Evolutionary conservation across 2,888 invertebrate genomes (phyloP), one percentile per base, ranked within the genome.

Genomic region (Andrena chrysosceles): DNA sequence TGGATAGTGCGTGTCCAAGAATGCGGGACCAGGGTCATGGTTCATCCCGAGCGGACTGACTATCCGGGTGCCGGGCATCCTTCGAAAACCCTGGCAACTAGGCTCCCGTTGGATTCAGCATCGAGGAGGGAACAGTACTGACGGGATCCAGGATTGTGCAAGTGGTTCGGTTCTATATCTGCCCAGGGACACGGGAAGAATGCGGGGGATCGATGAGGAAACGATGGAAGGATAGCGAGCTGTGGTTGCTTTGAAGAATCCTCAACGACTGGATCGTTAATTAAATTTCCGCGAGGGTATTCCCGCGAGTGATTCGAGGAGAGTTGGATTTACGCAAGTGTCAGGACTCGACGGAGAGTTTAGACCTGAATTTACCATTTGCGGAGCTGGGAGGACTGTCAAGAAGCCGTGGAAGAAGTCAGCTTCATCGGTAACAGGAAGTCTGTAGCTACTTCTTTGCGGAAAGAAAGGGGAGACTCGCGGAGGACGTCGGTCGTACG

Each of bases 1-100:
- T 67, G 59, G 69, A 81, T 81, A 70, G 67, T 74, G 62, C 70
- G 70, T 20, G 72, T 29, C 60, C 62, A 23, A 35, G 54, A 20
- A 33, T 42, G 33, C 42, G 52, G 23, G 52, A 60, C 16, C 69
- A 72, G 64, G 62, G 33, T 71, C 60, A 49, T 60, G 31, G 42
- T 20, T 54, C 52, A 8, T 4, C 49, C n/a, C n/a, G 54, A 63
- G 48, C 26, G 8, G 6, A 29, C 35, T 5, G 8, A 29, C 31
- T 7, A 42, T 42, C 13, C 42, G 0, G 26, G 20, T 3, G 29
- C 26, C 2, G 31, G 2, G 13, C 10, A 56, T n/a, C 10, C 56
- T 3, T 20, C n/a, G 52, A 69, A 29, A 42, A 62, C 2, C 54
- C 10, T 35, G 23, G 33, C 64, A 0, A 42, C 42, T 42, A 42